Conservation (phyloP, 2,113 vertebrate genomes). For the Leuciscus idus region DNA sequence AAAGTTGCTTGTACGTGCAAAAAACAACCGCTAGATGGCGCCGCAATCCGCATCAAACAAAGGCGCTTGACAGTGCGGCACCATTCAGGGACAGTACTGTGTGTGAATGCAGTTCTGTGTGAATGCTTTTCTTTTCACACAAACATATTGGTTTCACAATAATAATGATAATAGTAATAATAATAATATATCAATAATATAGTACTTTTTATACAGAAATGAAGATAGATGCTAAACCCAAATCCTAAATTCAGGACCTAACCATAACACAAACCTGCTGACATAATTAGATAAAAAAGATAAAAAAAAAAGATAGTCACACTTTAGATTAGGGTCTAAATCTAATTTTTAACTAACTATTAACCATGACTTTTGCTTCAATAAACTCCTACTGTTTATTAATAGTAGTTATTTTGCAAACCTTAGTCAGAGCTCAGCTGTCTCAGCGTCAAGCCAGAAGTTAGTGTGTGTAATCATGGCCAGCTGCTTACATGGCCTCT, state of each 20-base stretch:
- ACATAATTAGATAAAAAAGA: background rate
- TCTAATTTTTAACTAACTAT: no score
- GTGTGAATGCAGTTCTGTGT: background rate
- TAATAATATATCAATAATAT: background rate
- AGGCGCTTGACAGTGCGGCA: background rate
- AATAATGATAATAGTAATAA: background rate
- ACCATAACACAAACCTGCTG: background rate
- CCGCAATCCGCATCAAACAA: background rate
- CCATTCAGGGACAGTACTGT: constrained; percentile 38
- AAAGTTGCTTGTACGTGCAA: background rate
- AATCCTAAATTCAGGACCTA: background rate
- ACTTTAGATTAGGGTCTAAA: no score
- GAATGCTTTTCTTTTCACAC: background rate
- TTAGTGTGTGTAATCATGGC: background rate
- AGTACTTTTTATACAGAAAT: background rate
- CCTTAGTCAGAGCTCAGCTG: background rate
- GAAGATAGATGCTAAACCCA: background rate
- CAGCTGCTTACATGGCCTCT: background rate
- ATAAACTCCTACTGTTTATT: no score
- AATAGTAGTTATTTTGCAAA: background rate
- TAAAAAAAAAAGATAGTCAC: no score
- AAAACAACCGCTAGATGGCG: constrained; percentile 54
- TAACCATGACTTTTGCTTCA: no score
- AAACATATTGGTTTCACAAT: background rate
- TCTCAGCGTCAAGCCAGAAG: background rate